Conservation (phyloP, 2,888 invertebrate genomes). For the Nycteola revayana region DNA sequence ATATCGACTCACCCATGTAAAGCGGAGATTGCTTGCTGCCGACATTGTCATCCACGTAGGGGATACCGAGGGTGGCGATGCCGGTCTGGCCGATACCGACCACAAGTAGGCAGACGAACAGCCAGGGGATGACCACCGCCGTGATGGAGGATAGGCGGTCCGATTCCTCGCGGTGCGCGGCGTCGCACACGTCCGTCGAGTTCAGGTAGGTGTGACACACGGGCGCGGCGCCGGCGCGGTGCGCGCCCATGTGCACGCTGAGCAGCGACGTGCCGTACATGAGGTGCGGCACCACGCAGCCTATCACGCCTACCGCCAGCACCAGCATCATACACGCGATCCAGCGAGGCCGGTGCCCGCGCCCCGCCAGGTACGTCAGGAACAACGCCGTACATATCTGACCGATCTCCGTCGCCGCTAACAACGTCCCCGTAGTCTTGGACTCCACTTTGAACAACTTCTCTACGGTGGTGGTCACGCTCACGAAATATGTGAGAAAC, state of each 20-base stretch:
- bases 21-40: constrained; percentile 95
- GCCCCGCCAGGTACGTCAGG: constrained; percentile 94
- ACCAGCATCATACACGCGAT: constrained; percentile 96
- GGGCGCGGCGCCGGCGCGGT: constrained; percentile 61
- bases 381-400: constrained; percentile 95
- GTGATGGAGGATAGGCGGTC: constrained; percentile 89
- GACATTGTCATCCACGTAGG: constrained; percentile 96
- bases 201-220: constrained; percentile 50
- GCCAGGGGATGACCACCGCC: constrained; percentile 91
- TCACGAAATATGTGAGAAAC: constrained; percentile 97
- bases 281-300: constrained; percentile 94
- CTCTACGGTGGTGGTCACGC: constrained; percentile 96
- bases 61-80: constrained; percentile 95
- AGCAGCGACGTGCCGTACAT: constrained; percentile 90
- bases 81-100: constrained; percentile 97
- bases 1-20: constrained; percentile 89
- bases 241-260: constrained; percentile 59
- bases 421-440: constrained; percentile 93
- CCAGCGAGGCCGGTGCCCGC: constrained; percentile 96
- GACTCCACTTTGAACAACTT: constrained; percentile 96
- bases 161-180: constrained; percentile 83
- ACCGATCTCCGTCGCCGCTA: constrained; percentile 96
- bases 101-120: constrained; percentile 92
- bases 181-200: constrained; percentile 75
- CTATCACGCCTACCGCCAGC: constrained; percentile 92